Conservation (phyloP, 2,888 invertebrate genomes). For the Micoletzkya japonica region DNA sequence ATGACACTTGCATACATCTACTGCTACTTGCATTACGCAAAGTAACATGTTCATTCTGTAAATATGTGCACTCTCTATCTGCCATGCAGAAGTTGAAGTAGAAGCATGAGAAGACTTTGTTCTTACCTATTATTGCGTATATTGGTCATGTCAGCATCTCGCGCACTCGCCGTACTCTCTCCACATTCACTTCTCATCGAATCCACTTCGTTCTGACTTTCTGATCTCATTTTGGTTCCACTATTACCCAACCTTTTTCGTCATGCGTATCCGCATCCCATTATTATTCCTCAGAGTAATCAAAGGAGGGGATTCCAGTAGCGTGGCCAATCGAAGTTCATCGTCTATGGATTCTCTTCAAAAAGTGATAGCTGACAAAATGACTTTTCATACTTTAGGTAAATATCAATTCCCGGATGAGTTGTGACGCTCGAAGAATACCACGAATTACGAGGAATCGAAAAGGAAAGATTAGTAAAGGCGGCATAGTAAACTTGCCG, state of each 20-base stretch:
- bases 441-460: constrained; percentile 48
- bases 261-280: constrained; percentile 43
- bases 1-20: constrained; percentile 42
- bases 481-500: not conserved
- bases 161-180: constrained; percentile 37
- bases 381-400: constrained; percentile 5
- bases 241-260: constrained; percentile 34
- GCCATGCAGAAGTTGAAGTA: no score
- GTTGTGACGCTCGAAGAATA: constrained; percentile 33
- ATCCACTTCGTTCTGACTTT: constrained; percentile 37
- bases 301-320: constrained; percentile 36
- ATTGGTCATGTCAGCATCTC: constrained; percentile 35
- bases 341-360: constrained; percentile 32
- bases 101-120: no score
- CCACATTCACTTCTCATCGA: constrained; percentile 41
- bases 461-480: constrained; percentile 1
- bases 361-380: no score
- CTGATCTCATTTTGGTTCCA: not conserved
- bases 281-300: constrained; percentile 41
- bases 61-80: no score
- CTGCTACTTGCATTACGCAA: constrained; percentile 39
- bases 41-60: constrained; percentile 37
- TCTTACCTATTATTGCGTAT: constrained; percentile 31
- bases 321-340: constrained; percentile 35
- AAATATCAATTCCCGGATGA: constrained; percentile 46